phyloP scores from a whole-genome alignment of 2,888 invertebrate species.

The Diarsia dahlii region DNA sequence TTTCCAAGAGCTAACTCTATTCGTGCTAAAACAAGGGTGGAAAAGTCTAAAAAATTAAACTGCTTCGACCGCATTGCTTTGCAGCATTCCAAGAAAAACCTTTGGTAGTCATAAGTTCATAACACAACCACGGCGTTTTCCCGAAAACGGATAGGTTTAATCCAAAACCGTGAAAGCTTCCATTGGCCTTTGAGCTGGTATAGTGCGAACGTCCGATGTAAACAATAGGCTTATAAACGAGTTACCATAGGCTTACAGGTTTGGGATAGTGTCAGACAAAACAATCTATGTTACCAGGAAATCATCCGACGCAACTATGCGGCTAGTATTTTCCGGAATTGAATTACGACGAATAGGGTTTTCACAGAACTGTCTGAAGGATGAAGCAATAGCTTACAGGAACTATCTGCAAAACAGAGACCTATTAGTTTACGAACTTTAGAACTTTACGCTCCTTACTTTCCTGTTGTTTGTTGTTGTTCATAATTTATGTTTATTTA shows the following conservation, averaged over 20 bases:
- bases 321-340: neutral
- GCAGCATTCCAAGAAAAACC: neutral
- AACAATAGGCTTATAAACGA: conserved; percentile 32
- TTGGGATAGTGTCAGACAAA: neutral
- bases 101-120: neutral
- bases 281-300: conserved; percentile 4
- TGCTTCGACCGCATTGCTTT: neutral
- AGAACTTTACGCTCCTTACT: too few species aligned
- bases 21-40: neutral
- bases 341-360: neutral
- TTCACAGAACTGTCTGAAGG: neutral
- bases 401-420: neutral
- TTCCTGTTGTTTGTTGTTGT: too few species aligned
- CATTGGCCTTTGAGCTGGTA: conserved; percentile 9
- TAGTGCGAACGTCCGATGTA: neutral
- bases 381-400: neutral
- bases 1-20: neutral
- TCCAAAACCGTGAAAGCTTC: neutral
- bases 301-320: neutral
- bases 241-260: conserved; percentile 8
- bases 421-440: too few species aligned
- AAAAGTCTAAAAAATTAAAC: neutral
- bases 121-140: neutral
- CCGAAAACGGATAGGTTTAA: conserved; percentile 11
- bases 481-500: too few species aligned